Percentiles rank a stretch among this genome's conserved stretches.
phyloP scores from a whole-genome alignment of 2,888 invertebrate genomes.

The Stegophylla sp. region DNA sequence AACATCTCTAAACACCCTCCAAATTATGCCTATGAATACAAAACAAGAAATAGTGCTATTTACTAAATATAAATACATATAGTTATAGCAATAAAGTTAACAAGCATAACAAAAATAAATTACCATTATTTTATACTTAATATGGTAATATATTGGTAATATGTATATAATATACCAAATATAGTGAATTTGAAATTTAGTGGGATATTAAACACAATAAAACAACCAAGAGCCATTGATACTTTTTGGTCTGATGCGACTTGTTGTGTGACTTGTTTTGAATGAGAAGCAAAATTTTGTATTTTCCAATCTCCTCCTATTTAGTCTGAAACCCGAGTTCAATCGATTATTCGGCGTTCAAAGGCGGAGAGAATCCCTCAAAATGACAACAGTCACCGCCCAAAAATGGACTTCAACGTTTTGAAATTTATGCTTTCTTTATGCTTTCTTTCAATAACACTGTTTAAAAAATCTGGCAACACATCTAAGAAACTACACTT shows the following conservation, averaged over 20 bases:
- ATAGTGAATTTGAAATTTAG: no score
- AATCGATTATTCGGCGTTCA: slow-evolving; percentile 26
- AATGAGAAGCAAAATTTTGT: slow-evolving; percentile 30
- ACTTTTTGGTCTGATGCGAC: background rate
- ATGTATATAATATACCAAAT: no score
- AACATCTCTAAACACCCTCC: no score
- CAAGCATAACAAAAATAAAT: no score
- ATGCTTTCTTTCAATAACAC: background rate
- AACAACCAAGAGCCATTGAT: background rate
- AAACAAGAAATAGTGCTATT: no score
- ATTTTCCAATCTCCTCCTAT: slow-evolving; percentile 4
- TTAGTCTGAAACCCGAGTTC: background rate
- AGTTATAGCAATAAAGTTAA: no score
- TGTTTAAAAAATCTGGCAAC: slow-evolving; percentile 1
- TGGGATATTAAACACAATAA: background rate
- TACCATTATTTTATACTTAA: no score
- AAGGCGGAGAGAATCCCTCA: slow-evolving; percentile 3
- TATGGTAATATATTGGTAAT: no score
- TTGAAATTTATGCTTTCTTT: slow-evolving; percentile 26
- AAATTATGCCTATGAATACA: no score
- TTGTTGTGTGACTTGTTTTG: slow-evolving; percentile 12
- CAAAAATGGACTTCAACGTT: background rate
- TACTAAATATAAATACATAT: no score
- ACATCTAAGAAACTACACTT: slow-evolving; percentile 12
- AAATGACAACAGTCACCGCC: slow-evolving; percentile 13